Evolutionary conservation across 2,113 vertebrate genomes (phyloP).

Genomic region (Clupea harengus): DNA sequence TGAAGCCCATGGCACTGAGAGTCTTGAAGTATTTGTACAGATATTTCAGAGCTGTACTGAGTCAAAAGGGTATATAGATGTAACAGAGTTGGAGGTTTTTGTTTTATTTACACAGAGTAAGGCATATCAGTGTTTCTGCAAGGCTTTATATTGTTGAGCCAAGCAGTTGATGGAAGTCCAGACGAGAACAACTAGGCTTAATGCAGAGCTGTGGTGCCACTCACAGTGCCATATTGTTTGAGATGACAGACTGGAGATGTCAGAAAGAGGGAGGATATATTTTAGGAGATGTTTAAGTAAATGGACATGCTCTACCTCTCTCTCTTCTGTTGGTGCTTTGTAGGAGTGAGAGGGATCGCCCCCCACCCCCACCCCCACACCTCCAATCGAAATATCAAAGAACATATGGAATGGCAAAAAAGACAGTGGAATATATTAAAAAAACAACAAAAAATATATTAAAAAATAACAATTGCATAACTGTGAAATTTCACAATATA

Average conservation of each 20-base stretch:
- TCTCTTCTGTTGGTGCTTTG: conserved; percentile 51
- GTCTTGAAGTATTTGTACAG: conserved; percentile 15
- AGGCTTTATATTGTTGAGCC: background rate
- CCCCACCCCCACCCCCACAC: background rate
- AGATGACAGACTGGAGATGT: background rate
- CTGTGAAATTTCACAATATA: conserved; percentile 73
- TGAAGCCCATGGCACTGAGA: background rate
- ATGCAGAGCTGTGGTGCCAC: background rate
- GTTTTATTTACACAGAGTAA: background rate
- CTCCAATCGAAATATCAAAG: conserved; percentile 3
- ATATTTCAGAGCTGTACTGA: background rate
- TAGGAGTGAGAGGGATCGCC: conserved; percentile 31
- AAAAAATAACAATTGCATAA: conserved; percentile 38
- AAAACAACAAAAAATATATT: conserved; percentile 22
- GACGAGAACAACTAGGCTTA: background rate
- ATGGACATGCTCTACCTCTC: conserved; percentile 34
- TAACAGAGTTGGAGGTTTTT: background rate
- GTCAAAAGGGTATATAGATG: background rate
- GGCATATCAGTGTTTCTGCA: conserved; percentile 2
- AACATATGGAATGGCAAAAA: conserved; percentile 28
- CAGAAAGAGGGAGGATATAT: background rate
- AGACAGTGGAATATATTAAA: conserved; percentile 54
- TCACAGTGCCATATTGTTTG: background rate
- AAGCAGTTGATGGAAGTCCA: background rate
- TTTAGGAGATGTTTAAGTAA: background rate